Percentiles rank a stretch among this genome's conserved stretches.
These are phyloP conservation scores for Cacajao melanocephalus DNA, from an alignment of 2,797 vertebrate species.

Conservation along the genomic window DNA sequence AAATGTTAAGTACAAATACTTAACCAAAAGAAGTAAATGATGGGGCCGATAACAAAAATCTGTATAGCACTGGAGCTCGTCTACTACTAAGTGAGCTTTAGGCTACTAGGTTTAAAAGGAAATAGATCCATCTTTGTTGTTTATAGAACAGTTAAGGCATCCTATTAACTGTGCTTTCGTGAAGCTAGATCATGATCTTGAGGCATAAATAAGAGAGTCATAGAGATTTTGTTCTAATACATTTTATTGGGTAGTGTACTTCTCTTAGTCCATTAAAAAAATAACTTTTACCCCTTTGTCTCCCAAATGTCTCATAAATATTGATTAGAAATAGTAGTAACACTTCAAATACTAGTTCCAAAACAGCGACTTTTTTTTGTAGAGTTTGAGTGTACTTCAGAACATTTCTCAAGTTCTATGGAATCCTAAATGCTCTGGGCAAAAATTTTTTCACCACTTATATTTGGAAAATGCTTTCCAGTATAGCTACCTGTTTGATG, in stretches of 20 bases:
- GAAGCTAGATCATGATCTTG: not conserved
- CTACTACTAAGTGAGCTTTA: not conserved
- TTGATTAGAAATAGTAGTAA: constrained; percentile 11
- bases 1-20: constrained; percentile 23
- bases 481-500: not conserved
- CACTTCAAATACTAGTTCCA: not conserved
- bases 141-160: not conserved
- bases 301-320: not conserved
- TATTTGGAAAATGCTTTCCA: not conserved
- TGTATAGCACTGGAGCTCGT: not conserved
- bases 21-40: constrained; percentile 27
- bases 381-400: not conserved
- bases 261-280: not conserved
- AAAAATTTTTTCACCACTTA: not conserved
- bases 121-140: not conserved
- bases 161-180: not conserved
- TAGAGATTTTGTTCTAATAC: constrained; percentile 23
- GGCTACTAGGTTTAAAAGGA: not conserved
- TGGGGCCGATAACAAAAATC: not conserved
- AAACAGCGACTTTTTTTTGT: not conserved
- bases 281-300: not conserved
- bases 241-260: not conserved
- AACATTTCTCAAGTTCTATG: not conserved
- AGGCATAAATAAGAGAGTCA: not conserved
- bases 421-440: not conserved